phyloP scores from a whole-genome alignment of 2,888 invertebrate genomes.

The Prenolepis imparis region DNA sequence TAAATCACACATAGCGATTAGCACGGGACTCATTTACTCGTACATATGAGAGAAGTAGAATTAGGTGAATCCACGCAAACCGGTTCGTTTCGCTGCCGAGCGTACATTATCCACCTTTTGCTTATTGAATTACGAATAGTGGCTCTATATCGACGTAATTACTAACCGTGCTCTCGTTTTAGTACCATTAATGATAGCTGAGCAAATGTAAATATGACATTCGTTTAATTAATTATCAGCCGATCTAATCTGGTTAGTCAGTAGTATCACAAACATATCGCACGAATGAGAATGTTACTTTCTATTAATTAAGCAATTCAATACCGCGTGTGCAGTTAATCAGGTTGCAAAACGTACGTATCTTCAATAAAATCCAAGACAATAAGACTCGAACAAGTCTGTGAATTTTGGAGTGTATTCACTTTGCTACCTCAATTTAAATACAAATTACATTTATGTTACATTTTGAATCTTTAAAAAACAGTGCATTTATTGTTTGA shows the following conservation, averaged over 20 bases:
- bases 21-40: constrained; percentile 62
- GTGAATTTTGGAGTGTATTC: neutral
- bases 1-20: constrained; percentile 52
- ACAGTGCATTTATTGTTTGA: neutral
- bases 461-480: neutral
- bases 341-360: neutral
- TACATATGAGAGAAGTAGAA: constrained; percentile 55
- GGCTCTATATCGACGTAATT: constrained; percentile 64
- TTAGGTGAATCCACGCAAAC: constrained; percentile 63
- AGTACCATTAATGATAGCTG: constrained; percentile 61
- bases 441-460: neutral
- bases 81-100: constrained; percentile 61
- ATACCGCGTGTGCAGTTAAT: neutral
- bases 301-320: constrained; percentile 44
- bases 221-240: constrained; percentile 53
- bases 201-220: constrained; percentile 33
- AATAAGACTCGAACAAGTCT: neutral
- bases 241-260: constrained; percentile 9
- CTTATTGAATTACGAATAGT: constrained; percentile 62
- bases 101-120: constrained; percentile 50
- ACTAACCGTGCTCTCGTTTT: constrained; percentile 60
- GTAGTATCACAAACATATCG: constrained; percentile 6
- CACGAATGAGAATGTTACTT: constrained; percentile 3
- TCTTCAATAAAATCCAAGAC: neutral
- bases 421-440: neutral